Evolutionary conservation across 2,113 vertebrate species (phyloP).

Genomic region (Notiomystis cincta): DNA sequence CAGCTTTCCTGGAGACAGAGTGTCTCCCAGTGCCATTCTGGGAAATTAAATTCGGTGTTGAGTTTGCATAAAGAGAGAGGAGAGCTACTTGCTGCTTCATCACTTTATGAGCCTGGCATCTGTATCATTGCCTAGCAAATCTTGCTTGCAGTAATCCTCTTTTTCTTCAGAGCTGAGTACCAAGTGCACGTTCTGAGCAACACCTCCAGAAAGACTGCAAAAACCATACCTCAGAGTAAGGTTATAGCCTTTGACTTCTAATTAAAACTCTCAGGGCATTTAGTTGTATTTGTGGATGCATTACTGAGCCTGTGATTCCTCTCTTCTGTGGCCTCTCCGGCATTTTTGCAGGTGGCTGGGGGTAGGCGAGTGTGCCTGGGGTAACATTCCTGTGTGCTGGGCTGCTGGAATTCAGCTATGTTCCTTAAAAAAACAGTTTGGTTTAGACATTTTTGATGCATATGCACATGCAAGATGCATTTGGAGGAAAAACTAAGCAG

Average conservation of each 20-base stretch:
- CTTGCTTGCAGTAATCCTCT: neutral
- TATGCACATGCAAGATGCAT: neutral
- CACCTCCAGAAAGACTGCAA: neutral
- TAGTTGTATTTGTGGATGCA: neutral
- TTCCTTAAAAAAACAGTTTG: conserved; percentile 51
- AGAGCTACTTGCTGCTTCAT: conserved; percentile 3
- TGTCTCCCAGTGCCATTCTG: neutral
- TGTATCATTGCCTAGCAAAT: neutral
- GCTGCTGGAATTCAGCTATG: neutral
- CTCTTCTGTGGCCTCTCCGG: neutral
- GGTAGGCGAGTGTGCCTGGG: neutral
- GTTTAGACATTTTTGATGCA: conserved; percentile 3
- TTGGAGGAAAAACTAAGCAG: neutral
- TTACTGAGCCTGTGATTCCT: neutral
- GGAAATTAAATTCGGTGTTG: neutral
- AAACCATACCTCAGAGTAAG: neutral
- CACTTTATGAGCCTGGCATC: neutral
- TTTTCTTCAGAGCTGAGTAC: neutral
- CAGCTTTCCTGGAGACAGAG: neutral
- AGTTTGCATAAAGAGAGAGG: neutral
- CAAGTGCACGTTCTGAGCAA: neutral
- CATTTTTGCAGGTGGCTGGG: neutral
- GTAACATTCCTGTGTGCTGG: conserved; percentile 24
- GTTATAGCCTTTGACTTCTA: neutral
- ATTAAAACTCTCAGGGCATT: neutral